Conservation (phyloP, 2,888 invertebrate species). For the Sesia apiformis region DNA sequence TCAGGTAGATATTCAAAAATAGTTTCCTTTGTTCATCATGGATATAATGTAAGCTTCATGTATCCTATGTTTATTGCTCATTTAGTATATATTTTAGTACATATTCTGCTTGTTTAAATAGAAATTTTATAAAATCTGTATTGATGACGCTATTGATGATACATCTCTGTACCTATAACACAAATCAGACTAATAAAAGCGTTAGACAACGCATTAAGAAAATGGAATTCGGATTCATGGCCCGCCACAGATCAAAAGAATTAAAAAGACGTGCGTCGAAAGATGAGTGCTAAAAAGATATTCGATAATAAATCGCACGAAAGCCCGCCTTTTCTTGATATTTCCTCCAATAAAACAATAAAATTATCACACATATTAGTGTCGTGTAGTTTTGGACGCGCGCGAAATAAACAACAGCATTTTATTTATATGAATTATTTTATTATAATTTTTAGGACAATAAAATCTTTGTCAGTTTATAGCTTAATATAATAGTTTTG, state of each 20-base stretch:
- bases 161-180: too few species aligned
- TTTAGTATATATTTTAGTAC: too few species aligned
- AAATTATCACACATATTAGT: slow-evolving; percentile 49
- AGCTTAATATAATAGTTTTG: slow-evolving; percentile 25
- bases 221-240: neutral
- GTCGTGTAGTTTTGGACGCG: slow-evolving; percentile 40
- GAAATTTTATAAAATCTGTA: too few species aligned
- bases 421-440: slow-evolving; percentile 54
- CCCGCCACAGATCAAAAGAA: slow-evolving; percentile 2
- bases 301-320: slow-evolving; percentile 45
- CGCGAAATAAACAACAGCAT: slow-evolving; percentile 43
- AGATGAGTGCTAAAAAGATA: neutral
- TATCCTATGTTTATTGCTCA: too few species aligned
- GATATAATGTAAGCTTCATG: too few species aligned
- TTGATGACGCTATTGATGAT: too few species aligned
- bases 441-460: slow-evolving; percentile 47
- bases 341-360: slow-evolving; percentile 65
- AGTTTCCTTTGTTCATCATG: too few species aligned
- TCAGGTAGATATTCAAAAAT: too few species aligned
- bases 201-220: too few species aligned
- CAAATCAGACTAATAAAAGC: too few species aligned
- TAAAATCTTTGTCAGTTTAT: slow-evolving; percentile 51
- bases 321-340: slow-evolving; percentile 49
- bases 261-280: neutral
- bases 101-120: too few species aligned